phyloP scores from a whole-genome alignment of 2,888 invertebrate species.

The Melieria picta region DNA sequence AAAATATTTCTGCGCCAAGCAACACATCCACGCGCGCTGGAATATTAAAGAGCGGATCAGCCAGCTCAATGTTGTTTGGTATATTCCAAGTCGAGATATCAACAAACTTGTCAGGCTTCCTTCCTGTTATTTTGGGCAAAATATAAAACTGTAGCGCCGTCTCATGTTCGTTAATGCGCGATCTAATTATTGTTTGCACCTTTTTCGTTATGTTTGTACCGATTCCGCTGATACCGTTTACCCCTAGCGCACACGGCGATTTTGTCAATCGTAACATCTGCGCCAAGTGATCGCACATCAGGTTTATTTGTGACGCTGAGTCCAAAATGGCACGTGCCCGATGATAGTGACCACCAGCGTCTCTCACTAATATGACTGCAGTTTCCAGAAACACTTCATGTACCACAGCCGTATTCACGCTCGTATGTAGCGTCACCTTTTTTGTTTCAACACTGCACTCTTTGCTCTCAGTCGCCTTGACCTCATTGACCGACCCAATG shows the following conservation, averaged over 20 bases:
- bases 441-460: neutral
- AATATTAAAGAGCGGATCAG: conserved; percentile 5
- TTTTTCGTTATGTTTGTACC: neutral
- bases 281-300: conserved; percentile 30
- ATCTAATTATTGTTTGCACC: neutral
- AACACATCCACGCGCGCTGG: conserved; percentile 20
- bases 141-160: neutral
- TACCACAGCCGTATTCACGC: neutral
- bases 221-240: too few species aligned
- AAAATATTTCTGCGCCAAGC: conserved; percentile 21
- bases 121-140: neutral
- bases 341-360: conserved; percentile 27
- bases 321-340: conserved; percentile 31
- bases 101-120: neutral
- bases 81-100: conserved; percentile 10
- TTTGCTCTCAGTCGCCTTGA: neutral
- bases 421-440: neutral
- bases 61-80: conserved; percentile 7
- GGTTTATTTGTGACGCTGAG: conserved; percentile 34
- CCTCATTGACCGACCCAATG: neutral
- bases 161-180: neutral
- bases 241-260: neutral
- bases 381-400: conserved; percentile 33
- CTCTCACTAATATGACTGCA: conserved; percentile 8
- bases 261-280: conserved; percentile 8